Base-by-base conservation (phyloP, 2,888 invertebrate species). In the Leucania comma region DNA sequence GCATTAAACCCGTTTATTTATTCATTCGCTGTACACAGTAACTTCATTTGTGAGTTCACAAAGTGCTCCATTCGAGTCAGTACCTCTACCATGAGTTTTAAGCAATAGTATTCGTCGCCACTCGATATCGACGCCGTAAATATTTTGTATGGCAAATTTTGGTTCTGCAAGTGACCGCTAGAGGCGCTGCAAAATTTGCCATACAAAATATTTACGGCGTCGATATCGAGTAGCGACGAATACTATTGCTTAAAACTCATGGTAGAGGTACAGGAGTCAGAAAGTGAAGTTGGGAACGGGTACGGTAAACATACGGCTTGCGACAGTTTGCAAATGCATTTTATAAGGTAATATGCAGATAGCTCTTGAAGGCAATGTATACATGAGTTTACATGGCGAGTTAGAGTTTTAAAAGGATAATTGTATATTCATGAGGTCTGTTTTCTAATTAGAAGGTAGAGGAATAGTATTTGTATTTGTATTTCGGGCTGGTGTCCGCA, bases 21-120 rank as follows among this genome's bases (percentile, higher is more conserved):
- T 75, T 75, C 67, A 79, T 59, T 78, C 61, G 46, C 65, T 54
- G 79, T 61, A 69, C 66, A 60, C 26, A 26, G 69, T 70, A 74
- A 78, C 78, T 48, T 78, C 70, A 69, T 78, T 78, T 62, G 69
- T 24, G 46, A 68, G 60, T 69, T 58, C 42, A 26, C 59, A 53
- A 48, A 77, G 77, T 68, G 63, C 73, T 61, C 10, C 10, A 53
- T 50, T 59, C 14, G 35, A 53, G 24, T 56, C 59, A 57, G 60
- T n/a, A n/a, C n/a, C n/a, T n/a, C n/a, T n/a, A n/a, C n/a, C n/a
- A n/a, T n/a, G n/a, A n/a, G n/a, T n/a, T n/a, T n/a, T n/a, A n/a
- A n/a, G n/a, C n/a, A n/a, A n/a, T n/a, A n/a, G n/a, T n/a, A n/a
- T n/a, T n/a, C n/a, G n/a, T n/a, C n/a, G n/a, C n/a, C n/a, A n/a